Evolutionary conservation across 2,113 vertebrate species (phyloP).

Genomic region (Sprattus sprattus): DNA sequence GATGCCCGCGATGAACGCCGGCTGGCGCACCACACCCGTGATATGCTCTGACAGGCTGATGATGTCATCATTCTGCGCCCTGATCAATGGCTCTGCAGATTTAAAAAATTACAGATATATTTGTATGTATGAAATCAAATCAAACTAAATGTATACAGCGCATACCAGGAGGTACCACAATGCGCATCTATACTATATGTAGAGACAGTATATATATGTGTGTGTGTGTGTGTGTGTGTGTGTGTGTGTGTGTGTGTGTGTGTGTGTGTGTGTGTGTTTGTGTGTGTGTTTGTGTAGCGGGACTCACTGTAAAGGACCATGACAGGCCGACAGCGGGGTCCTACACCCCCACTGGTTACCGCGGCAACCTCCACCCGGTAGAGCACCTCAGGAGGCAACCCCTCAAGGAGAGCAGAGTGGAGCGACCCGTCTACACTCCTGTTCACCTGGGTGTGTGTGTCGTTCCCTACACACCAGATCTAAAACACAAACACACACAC

Average conservation of each 20-base stretch:
- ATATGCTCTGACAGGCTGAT: conserved; percentile 79
- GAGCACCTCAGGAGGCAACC: conserved; percentile 76
- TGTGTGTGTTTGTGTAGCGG: background rate
- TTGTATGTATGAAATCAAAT: no score
- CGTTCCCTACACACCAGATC: conserved; percentile 89
- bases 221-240: background rate
- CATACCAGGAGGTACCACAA: no score
- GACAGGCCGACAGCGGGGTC: conserved; percentile 76
- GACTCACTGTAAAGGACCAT: conserved; percentile 84
- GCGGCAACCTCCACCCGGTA: conserved; percentile 84
- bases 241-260: background rate
- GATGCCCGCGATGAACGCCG: conserved; percentile 87
- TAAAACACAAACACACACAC: conserved; percentile 52
- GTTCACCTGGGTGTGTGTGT: conserved; percentile 82
- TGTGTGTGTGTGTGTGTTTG: conserved; percentile 1
- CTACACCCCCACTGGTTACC: conserved; percentile 82
- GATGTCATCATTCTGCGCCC: conserved; percentile 55
- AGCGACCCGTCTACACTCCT: conserved; percentile 79
- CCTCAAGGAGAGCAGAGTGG: conserved; percentile 75
- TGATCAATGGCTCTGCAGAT: conserved; percentile 44
- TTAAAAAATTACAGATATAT: background rate
- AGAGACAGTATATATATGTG: background rate
- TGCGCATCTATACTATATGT: no score
- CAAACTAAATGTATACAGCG: no score
- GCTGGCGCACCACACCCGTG: conserved; percentile 75